phyloP scores from a whole-genome alignment of 2,797 vertebrate genomes.

The Aeoliscus strigatus region DNA sequence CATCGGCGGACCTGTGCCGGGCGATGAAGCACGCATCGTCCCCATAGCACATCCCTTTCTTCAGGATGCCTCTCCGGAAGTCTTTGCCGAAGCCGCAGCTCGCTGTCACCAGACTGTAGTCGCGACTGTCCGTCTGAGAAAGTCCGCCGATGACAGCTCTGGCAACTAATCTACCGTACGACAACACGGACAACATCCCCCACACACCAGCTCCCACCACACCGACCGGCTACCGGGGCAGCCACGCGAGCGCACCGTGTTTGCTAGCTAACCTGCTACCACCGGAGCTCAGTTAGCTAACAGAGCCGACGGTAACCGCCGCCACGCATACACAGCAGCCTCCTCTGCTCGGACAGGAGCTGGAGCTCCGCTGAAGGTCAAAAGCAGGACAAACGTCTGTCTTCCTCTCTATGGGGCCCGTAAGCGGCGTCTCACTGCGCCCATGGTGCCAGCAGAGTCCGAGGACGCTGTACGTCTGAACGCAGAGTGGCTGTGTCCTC shows the following conservation, averaged over 20 bases:
- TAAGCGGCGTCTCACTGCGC: constrained; percentile 2
- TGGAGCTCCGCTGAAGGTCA: not conserved
- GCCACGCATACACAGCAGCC: constrained; percentile 23
- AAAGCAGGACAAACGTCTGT: constrained; percentile 5
- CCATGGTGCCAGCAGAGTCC: constrained; percentile 41
- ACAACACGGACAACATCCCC: constrained; percentile 95
- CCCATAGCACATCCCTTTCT: constrained; percentile 97
- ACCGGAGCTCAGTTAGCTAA: not conserved
- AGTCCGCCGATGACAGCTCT: constrained; percentile 95
- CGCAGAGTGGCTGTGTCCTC: constrained; percentile 13
- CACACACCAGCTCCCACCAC: constrained; percentile 53
- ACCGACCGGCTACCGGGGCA: constrained; percentile 68
- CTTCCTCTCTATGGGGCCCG: not conserved
- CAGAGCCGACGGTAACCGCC: constrained; percentile 14
- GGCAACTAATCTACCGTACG: constrained; percentile 89
- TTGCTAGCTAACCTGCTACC: constrained; percentile 4
- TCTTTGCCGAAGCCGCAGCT: constrained; percentile 97
- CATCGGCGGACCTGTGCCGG: constrained; percentile 87
- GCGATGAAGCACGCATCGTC: constrained; percentile 96
- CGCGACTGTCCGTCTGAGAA: constrained; percentile 92
- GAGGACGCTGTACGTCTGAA: constrained; percentile 16
- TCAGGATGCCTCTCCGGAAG: constrained; percentile 92
- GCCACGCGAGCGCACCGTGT: constrained; percentile 46
- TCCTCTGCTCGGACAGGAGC: not conserved
- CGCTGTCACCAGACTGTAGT: constrained; percentile 96